Percentiles rank a stretch among this genome's conserved stretches.
phyloP scores from a whole-genome alignment of 2,888 invertebrate species.

The Sinodicranocentrus sp. region DNA sequence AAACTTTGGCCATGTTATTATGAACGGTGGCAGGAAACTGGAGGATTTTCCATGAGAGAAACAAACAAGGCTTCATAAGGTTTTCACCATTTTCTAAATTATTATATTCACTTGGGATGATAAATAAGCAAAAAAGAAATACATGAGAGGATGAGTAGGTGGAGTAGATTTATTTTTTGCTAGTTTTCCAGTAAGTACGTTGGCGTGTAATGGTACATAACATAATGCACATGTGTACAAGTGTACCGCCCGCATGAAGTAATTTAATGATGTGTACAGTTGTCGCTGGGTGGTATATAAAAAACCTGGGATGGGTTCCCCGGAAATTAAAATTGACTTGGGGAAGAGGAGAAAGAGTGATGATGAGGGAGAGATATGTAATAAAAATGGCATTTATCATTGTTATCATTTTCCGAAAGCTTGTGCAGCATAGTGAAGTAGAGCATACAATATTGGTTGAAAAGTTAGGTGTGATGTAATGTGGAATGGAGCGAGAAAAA shows the following conservation, averaged over 20 bases:
- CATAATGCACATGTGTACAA: background rate
- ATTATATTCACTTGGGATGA: background rate
- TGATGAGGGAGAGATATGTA: constrained; percentile 1
- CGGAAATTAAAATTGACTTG: constrained; percentile 18
- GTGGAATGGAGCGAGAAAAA: no score
- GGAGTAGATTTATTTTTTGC: background rate
- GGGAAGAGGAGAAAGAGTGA: background rate
- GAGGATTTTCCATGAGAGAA: background rate
- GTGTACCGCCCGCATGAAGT: background rate
- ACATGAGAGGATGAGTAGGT: background rate
- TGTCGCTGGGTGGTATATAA: background rate
- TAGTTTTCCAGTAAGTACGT: background rate
- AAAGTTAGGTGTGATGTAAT: no score
- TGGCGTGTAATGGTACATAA: background rate
- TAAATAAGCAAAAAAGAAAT: background rate
- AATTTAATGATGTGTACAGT: background rate
- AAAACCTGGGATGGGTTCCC: background rate
- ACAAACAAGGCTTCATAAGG: background rate
- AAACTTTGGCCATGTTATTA: no score
- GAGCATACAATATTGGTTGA: no score
- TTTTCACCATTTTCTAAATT: constrained; percentile 7
- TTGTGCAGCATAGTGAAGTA: no score
- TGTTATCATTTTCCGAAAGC: background rate
- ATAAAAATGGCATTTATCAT: constrained; percentile 9
- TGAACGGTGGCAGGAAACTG: no score